Conservation (phyloP, 2,888 invertebrate species). For the Dryadula phaetusa region DNA sequence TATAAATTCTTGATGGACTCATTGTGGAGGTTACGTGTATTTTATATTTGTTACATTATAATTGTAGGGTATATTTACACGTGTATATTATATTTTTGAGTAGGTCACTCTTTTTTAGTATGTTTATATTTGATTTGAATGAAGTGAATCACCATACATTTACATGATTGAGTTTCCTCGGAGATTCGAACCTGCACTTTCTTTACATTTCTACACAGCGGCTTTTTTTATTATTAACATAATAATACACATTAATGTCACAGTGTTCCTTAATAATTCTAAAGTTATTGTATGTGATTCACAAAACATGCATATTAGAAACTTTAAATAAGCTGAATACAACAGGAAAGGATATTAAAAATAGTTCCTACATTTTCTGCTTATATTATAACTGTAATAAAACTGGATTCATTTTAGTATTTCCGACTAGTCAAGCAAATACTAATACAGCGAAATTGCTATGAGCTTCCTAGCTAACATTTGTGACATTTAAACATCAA, state of each 20-base stretch:
- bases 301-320: background rate
- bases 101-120: no score
- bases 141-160: no score
- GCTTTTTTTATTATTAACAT: background rate
- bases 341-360: conserved; percentile 2
- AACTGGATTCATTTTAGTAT: conserved; percentile 1
- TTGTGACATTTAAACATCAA: conserved; percentile 31
- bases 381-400: conserved; percentile 21
- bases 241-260: no score
- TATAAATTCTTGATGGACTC: background rate
- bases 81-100: no score
- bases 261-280: no score
- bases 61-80: no score
- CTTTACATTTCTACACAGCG: background rate
- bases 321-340: background rate
- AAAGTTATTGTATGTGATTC: no score
- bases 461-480: conserved; percentile 28
- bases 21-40: background rate
- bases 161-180: no score
- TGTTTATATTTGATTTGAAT: no score
- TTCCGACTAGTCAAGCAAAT: conserved; percentile 21
- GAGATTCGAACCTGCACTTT: background rate
- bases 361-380: background rate
- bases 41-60: background rate
- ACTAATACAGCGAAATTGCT: conserved; percentile 16